Evolutionary conservation across 1,140 invertebrate genomes (phyloP).

Genomic region (Apocrypta bakeri): DNA sequence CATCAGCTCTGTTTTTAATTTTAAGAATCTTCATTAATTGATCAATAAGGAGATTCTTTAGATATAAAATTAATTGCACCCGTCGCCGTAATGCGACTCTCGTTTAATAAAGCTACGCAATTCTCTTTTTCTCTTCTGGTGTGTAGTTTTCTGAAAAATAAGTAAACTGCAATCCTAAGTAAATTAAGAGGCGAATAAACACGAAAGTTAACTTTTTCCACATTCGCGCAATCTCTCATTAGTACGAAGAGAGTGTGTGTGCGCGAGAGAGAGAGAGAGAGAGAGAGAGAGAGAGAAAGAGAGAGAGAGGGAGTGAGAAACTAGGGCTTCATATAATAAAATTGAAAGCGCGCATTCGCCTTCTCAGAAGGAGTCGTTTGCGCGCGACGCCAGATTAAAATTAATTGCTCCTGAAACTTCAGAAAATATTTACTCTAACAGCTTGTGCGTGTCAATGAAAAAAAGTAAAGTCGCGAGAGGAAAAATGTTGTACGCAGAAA

Average conservation of each 20-base stretch:
- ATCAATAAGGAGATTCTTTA: no score
- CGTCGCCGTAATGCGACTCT: no score
- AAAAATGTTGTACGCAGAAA: no score
- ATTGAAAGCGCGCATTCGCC: neutral
- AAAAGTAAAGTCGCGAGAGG: neutral
- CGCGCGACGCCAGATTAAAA: conserved; percentile 30
- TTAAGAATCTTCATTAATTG: no score
- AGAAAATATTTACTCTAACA: conserved; percentile 29
- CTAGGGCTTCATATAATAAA: neutral
- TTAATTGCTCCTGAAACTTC: conserved; percentile 46
- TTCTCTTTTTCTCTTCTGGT: neutral
- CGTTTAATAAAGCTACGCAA: no score
- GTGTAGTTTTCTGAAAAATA: neutral
- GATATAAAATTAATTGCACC: no score
- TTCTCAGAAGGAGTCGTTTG: conserved; percentile 10
- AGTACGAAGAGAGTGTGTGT: neutral
- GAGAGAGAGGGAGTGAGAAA: neutral
- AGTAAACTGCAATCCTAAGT: conserved; percentile 18
- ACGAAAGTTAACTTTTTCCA: conserved; percentile 6
- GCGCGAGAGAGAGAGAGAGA: neutral
- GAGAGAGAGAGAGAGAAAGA: neutral
- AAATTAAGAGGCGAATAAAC: conserved; percentile 21
- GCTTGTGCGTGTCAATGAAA: neutral
- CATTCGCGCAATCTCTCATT: conserved; percentile 34
- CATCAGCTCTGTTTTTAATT: no score